Percentiles rank a stretch among this genome's conserved stretches.
Conservation (phyloP, 2,888 invertebrate genomes). For the Tigriopus californicus region DNA sequence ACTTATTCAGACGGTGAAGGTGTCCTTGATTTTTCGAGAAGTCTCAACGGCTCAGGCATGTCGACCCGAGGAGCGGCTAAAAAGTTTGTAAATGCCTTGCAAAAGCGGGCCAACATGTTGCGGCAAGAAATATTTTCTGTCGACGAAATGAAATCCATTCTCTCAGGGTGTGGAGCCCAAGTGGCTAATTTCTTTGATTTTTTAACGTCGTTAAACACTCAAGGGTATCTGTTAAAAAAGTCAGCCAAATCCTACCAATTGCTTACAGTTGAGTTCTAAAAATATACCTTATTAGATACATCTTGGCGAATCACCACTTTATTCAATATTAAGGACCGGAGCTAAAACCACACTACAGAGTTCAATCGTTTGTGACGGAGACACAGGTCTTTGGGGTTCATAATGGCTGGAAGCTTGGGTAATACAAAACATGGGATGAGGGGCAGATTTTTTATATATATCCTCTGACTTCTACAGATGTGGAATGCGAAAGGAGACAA, state of each 20-base stretch:
- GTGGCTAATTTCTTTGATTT: constrained; percentile 45
- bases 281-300: no score
- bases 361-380: no score
- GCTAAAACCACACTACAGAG: no score
- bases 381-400: background rate
- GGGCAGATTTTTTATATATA: no score
- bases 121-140: constrained; percentile 51
- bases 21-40: constrained; percentile 33
- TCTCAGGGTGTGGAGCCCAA: constrained; percentile 42
- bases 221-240: constrained; percentile 66
- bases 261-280: constrained; percentile 26
- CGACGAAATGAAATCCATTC: constrained; percentile 54
- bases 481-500: no score
- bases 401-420: background rate
- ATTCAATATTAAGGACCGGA: no score
- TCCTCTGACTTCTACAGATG: no score
- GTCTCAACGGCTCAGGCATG: constrained; percentile 19
- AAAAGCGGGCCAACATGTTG: constrained; percentile 41
- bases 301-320: no score
- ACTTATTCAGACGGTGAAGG: constrained; percentile 53
- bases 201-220: constrained; percentile 57
- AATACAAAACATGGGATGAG: no score
- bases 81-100: constrained; percentile 47
- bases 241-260: constrained; percentile 51
- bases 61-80: constrained; percentile 37